Base-by-base conservation (phyloP, 2,797 vertebrate genomes). In the Tragopan temminckii region DNA sequence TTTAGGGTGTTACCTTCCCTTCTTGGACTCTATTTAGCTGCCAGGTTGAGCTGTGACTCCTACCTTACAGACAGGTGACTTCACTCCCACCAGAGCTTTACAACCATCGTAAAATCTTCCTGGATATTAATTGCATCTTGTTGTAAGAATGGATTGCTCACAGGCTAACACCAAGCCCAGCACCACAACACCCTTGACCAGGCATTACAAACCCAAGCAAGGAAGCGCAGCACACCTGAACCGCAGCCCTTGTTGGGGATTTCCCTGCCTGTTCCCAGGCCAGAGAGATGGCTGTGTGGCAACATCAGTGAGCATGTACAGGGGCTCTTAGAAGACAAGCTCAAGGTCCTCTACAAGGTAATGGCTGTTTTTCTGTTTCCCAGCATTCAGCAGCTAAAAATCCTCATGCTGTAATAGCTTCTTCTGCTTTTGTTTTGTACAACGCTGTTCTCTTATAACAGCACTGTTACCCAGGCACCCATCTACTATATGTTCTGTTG, bases 81-180 rank as follows among this genome's bases (percentile, higher is more conserved):
- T 90, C 61, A 45, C 77, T 94, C 57, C 52, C 80, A 64, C 33
- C 68, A 91, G 24, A 81, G 57, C 80, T 77, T 82, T 77, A 52
- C 76, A 92, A 89, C 70, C 57, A 72, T 70, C 23, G 25, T 64
- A 80, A 76, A 80, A 89, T 53, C 84, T 70, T 23, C 77, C 74
- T 23, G 33, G 43, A 55, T 29, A 52, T 70, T 91, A 90, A 75
- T 74, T 95, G 92, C 64, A 46, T 91, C 66, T 77, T 87, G 69
- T 1, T 1, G 58, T 83, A 78, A 92, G 85, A 83, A 90, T 35
- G 83, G 67, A 62, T 84, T 69, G 69, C 70, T 90, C 85, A 85
- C 77, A 85, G 80, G 85, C 69, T 80, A 50, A 71, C 80, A 46
- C 48, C 63, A 42, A 83, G 77, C 80, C 66, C 80, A 50, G 74